Percentiles rank a stretch among this genome's conserved stretches.
These are phyloP conservation scores for Oreonectes daqikongensis DNA, from an alignment of 2,797 vertebrate species.

Conservation along the genomic window DNA sequence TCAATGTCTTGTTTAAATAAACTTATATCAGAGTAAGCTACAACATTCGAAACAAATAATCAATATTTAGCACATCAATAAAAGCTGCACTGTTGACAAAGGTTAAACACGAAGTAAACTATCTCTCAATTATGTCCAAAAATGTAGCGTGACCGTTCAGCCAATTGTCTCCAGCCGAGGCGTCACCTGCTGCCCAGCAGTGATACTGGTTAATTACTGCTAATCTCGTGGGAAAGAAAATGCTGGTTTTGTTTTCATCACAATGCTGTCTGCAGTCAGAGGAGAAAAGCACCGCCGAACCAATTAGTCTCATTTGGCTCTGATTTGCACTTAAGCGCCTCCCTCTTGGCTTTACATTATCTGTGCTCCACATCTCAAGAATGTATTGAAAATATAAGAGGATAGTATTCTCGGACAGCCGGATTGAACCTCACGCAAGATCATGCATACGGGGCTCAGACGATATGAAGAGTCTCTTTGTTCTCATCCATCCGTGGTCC, in stretches of 20 bases:
- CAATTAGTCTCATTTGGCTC: conserved; percentile 48
- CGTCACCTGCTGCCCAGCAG: conserved; percentile 57
- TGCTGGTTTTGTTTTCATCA: conserved; percentile 58
- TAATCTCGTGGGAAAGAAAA: conserved; percentile 61
- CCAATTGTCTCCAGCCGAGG: conserved; percentile 33
- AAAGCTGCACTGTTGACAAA: neutral
- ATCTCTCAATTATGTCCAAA: conserved; percentile 25
- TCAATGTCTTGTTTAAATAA: too few species aligned
- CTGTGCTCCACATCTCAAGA: conserved; percentile 41
- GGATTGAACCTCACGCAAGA: conserved; percentile 30
- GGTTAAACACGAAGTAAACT: conserved; percentile 17
- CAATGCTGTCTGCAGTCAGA: conserved; percentile 21
- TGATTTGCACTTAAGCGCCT: conserved; percentile 31
- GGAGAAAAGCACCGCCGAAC: conserved; percentile 34
- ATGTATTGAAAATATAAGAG: conserved; percentile 38
- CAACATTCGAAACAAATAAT: neutral
- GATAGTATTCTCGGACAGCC: conserved; percentile 39
- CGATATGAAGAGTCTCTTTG: conserved; percentile 57
- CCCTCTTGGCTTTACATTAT: conserved; percentile 41
- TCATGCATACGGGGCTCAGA: conserved; percentile 38
- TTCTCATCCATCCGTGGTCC: conserved; percentile 47
- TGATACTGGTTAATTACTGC: conserved; percentile 59
- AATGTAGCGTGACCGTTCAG: conserved; percentile 26
- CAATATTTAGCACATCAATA: conserved; percentile 10
- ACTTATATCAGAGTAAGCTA: neutral